Evolutionary conservation across 1,140 invertebrate species (phyloP).

Genomic region (Babylonia areolata): DNA sequence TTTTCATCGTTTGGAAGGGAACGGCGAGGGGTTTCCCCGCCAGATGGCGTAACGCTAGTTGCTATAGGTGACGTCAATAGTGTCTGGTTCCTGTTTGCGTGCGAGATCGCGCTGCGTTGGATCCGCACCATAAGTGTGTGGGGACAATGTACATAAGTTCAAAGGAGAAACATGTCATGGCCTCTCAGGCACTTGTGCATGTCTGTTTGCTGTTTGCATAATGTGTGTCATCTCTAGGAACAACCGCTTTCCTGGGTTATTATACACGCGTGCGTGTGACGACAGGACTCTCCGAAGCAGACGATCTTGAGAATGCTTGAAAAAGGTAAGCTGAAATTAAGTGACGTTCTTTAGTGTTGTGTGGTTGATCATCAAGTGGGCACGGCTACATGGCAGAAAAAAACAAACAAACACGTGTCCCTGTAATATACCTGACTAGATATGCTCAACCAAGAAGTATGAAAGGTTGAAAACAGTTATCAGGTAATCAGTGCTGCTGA

Average conservation of each 20-base stretch:
- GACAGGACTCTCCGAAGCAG: neutral
- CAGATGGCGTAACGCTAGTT: slow-evolving; percentile 46
- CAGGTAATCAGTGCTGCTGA: too few species aligned
- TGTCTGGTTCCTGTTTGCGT: slow-evolving; percentile 47
- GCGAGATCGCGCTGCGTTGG: neutral
- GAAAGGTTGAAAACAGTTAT: too few species aligned
- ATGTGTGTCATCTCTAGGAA: neutral
- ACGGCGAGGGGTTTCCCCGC: slow-evolving; percentile 12
- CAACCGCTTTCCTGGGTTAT: neutral
- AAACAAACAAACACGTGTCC: too few species aligned
- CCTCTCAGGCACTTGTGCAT: neutral
- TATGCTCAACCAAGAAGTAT: too few species aligned
- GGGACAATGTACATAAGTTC: neutral
- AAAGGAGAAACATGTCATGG: neutral
- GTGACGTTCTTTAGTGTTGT: too few species aligned
- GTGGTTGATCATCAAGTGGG: too few species aligned
- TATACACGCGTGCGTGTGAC: neutral
- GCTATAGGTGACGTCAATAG: slow-evolving; percentile 54
- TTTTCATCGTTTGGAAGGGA: neutral
- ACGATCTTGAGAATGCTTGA: too few species aligned
- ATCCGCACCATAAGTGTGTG: neutral
- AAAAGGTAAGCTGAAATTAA: too few species aligned
- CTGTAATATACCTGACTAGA: too few species aligned
- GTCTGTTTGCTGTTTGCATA: neutral
- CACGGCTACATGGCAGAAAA: too few species aligned